Percentiles rank a stretch among this genome's conserved stretches.
These are phyloP conservation scores for Labia minor DNA, from an alignment of 2,888 invertebrate genomes.

Conservation along the genomic window DNA sequence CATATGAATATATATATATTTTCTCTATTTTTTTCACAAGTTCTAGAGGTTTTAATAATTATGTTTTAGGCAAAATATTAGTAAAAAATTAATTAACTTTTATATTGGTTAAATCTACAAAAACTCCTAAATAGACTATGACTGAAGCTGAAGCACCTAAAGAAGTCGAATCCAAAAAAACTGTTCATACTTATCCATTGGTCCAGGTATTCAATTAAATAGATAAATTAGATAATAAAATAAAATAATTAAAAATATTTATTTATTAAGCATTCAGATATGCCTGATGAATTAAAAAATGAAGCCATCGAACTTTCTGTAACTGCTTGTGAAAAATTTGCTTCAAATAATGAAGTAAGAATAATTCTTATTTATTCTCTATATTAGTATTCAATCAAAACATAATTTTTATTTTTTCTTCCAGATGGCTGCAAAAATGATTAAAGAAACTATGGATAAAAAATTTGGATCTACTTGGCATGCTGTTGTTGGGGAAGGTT, in stretches of 20 bases:
- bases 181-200: constrained; percentile 70
- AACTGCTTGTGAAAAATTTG: constrained; percentile 85
- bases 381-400: too few relatives aligned
- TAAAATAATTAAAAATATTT: constrained; percentile 69
- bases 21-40: too few relatives aligned
- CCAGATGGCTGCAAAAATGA: constrained; percentile 80
- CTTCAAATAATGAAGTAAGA: constrained; percentile 68
- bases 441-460: constrained; percentile 92
- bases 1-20: too few relatives aligned
- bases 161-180: constrained; percentile 49
- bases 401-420: constrained; percentile 28
- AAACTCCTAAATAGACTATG: not conserved
- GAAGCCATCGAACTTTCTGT: constrained; percentile 86
- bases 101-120: too few relatives aligned
- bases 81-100: too few relatives aligned
- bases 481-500: constrained; percentile 91
- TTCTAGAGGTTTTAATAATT: too few relatives aligned
- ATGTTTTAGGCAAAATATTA: too few relatives aligned
- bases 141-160: constrained; percentile 22
- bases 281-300: constrained; percentile 83
- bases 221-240: constrained; percentile 79
- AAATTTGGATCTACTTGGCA: constrained; percentile 92
- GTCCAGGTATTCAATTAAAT: constrained; percentile 52
- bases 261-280: constrained; percentile 68
- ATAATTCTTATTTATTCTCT: constrained; percentile 17